These are phyloP conservation scores for Ploceus nigricollis DNA, from an alignment of 2,113 vertebrate species.

Conservation along the genomic window DNA sequence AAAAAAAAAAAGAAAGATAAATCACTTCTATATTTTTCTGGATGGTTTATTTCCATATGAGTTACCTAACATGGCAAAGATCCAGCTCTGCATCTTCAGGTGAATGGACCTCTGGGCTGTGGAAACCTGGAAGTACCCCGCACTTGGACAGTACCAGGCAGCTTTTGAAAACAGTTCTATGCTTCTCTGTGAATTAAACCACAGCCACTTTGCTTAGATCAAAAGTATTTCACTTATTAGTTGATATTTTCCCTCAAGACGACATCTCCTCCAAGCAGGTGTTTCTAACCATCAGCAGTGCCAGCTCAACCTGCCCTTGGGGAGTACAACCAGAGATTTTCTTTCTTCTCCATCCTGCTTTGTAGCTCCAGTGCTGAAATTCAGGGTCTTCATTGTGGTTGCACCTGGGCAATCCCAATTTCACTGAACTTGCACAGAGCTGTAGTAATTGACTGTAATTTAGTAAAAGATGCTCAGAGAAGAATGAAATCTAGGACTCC, in stretches of 20 bases:
- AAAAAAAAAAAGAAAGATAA: not conserved
- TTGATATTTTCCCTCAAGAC: not conserved
- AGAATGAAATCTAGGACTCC: not conserved
- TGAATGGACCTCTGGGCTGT: not conserved
- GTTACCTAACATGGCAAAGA: not conserved
- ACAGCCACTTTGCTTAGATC: not conserved
- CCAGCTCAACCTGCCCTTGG: not conserved
- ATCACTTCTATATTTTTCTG: not conserved
- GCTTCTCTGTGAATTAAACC: not conserved
- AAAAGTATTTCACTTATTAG: not conserved
- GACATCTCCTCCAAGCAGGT: not conserved
- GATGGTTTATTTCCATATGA: not conserved
- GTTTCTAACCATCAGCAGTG: not conserved
- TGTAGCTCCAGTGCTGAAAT: not conserved
- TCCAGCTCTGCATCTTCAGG: not conserved
- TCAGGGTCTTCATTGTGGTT: not conserved
- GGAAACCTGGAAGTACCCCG: not conserved
- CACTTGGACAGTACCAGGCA: not conserved
- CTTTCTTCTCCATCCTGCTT: not conserved
- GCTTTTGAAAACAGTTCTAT: not conserved
- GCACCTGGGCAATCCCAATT: not conserved
- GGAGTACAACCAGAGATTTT: not conserved
- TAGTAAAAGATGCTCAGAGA: not conserved
- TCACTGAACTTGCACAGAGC: not conserved
- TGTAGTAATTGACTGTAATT: not conserved